Evolutionary conservation across 2,797 vertebrate genomes (phyloP), one percentile per base, ranked within the genome.

Genomic region (Pantherophis vulpinus): DNA sequence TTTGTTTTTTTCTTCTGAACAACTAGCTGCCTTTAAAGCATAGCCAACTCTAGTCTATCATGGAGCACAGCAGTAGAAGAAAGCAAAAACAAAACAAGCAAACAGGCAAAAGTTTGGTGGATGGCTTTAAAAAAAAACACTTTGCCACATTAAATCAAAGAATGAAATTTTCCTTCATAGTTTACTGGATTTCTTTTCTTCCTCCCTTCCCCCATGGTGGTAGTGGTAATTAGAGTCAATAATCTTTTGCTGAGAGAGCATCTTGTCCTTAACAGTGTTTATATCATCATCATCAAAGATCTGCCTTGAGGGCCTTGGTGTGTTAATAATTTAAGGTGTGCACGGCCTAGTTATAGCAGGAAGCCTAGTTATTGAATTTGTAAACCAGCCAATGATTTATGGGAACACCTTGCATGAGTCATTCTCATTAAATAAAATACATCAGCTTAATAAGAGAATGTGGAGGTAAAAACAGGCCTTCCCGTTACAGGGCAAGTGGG

Each of bases 221-320:
- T 98, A 98, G 98, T 98, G 98, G 98, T 99, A 99, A 99, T 99
- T 99, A 99, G 98, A 98, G 98, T 98, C 98, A 98, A 98, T 98
- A 99, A 99, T 99, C 98, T 99, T 99, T 98, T 99, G 99, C 99
- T 99, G 99, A 99, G 98, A 98, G 98, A 98, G 99, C 98, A 98
- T 98, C 98, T 99, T 99, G 98, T 99, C 98, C 98, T 98, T 98
- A 93, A 98, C 98, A 98, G 98, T 98, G 98, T 99, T 99, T 99
- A 99, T 99, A 99, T 99, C 98, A 98, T 98, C 98, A 98, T 98
- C 98, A 99, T 99, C 99, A 99, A 99, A 99, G 98, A 98, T 98
- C 98, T 98, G 99, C 99, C 99, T 98, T 98, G 98, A 98, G 99
- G 93, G 98, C 98, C 97, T 98, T 97, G 98, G 98, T 98, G 98